phyloP scores from a whole-genome alignment of 2,888 invertebrate species.

The Pseudococcus viburni region DNA sequence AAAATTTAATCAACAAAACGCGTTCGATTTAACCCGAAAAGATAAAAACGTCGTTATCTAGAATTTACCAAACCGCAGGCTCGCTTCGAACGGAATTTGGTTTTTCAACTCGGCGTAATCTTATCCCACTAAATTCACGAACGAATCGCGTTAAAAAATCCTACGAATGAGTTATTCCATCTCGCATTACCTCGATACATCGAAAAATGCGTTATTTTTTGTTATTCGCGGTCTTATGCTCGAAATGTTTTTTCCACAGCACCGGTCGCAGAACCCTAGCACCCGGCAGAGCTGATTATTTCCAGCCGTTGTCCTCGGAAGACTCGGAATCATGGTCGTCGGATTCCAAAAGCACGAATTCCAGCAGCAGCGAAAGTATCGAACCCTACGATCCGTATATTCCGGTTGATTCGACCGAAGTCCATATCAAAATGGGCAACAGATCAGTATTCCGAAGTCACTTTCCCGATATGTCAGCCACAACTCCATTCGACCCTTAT shows the following conservation, averaged over 20 bases:
- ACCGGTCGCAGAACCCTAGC: background rate
- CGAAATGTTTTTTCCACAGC: background rate
- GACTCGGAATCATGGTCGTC: conserved; percentile 7
- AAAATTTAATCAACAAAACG: background rate
- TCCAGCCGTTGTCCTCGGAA: background rate
- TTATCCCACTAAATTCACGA: background rate
- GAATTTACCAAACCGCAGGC: background rate
- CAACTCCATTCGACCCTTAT: background rate
- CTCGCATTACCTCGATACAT: background rate
- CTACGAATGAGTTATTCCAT: background rate
- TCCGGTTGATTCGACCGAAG: background rate
- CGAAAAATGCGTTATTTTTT: background rate
- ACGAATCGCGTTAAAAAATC: background rate
- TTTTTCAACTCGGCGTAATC: background rate
- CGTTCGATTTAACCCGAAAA: conserved; percentile 13
- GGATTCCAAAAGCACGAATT: conserved; percentile 13
- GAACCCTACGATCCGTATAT: conserved; percentile 35
- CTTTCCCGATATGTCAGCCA: conserved; percentile 12
- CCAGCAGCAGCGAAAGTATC: conserved; percentile 27
- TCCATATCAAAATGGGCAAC: conserved; percentile 1
- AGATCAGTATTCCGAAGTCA: background rate
- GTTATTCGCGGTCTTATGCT: background rate
- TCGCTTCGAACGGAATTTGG: background rate
- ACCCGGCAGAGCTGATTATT: background rate
- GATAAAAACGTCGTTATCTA: background rate